These are phyloP conservation scores for Hoplodrina ambigua DNA, from an alignment of 2,888 invertebrate species.

Conservation along the genomic window DNA sequence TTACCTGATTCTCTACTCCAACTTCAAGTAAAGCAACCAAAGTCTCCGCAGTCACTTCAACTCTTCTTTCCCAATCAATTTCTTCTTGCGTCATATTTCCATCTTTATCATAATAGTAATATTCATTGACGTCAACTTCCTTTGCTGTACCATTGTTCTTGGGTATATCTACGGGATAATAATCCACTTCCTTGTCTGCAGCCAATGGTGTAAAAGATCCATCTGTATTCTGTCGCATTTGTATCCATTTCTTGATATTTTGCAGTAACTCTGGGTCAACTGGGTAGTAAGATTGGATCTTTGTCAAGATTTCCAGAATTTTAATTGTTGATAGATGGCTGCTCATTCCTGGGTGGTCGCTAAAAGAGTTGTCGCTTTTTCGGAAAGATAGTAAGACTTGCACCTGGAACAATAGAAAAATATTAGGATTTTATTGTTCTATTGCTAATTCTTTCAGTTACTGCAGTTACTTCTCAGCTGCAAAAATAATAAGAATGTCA, in stretches of 20 bases:
- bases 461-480: too few species aligned
- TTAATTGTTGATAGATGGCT: constrained; percentile 91
- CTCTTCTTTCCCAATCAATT: constrained; percentile 88
- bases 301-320: constrained; percentile 90
- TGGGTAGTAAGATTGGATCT: constrained; percentile 91
- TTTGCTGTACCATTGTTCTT: constrained; percentile 78
- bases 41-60: constrained; percentile 92
- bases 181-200: constrained; percentile 90
- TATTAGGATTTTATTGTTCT: too few species aligned
- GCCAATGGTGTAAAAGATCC: constrained; percentile 91
- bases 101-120: constrained; percentile 88
- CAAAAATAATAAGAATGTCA: too few species aligned
- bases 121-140: constrained; percentile 85
- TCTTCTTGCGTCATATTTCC: constrained; percentile 88
- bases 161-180: constrained; percentile 84
- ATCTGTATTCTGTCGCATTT: constrained; percentile 90
- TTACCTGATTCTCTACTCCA: constrained; percentile 90
- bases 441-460: too few species aligned
- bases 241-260: constrained; percentile 91
- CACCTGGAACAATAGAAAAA: constrained; percentile 80
- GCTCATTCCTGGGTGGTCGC: constrained; percentile 91
- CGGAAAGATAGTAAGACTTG: constrained; percentile 91
- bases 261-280: constrained; percentile 91
- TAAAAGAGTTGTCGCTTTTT: constrained; percentile 92
- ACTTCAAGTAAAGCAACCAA: constrained; percentile 91